A percentile compares a stretch with the other conserved stretches of the same genome.
Evolutionary conservation across 1,140 invertebrate species (phyloP).

Genomic region (Elymnias hypermnestra): DNA sequence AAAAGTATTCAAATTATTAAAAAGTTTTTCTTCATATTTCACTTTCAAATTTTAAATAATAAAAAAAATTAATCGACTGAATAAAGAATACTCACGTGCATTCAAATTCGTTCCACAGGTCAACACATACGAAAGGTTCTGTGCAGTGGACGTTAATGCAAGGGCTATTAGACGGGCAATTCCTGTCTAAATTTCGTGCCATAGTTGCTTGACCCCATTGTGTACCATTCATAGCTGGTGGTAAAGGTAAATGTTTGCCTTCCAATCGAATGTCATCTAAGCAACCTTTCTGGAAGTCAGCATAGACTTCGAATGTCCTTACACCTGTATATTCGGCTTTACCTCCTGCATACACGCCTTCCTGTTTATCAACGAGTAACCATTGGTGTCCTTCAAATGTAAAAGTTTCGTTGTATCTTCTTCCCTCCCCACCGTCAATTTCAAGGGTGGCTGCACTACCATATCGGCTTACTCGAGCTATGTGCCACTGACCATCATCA

Average conservation of each 20-base stretch:
- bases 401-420: constrained; percentile 96
- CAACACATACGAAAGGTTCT: constrained; percentile 95
- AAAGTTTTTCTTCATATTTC: too few relatives aligned
- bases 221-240: constrained; percentile 94
- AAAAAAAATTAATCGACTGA: too few relatives aligned
- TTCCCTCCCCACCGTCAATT: constrained; percentile 95
- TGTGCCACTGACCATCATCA: constrained; percentile 98
- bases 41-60: too few relatives aligned
- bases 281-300: constrained; percentile 92
- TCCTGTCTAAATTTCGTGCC: constrained; percentile 91
- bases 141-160: constrained; percentile 94
- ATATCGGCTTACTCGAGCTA: constrained; percentile 90
- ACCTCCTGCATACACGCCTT: constrained; percentile 95
- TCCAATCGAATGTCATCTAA: constrained; percentile 86
- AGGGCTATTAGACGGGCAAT: constrained; percentile 95
- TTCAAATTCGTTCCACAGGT: constrained; percentile 97
- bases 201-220: constrained; percentile 96
- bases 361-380: constrained; percentile 94
- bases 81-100: constrained; percentile 96
- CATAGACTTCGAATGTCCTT: constrained; percentile 93
- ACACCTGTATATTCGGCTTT: constrained; percentile 96
- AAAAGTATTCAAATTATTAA: not conserved
- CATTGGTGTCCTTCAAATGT: constrained; percentile 93
- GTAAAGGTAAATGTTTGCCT: constrained; percentile 92
- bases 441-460: constrained; percentile 96